Conservation (phyloP, 2,113 vertebrate species). For the Nibea coibor region DNA sequence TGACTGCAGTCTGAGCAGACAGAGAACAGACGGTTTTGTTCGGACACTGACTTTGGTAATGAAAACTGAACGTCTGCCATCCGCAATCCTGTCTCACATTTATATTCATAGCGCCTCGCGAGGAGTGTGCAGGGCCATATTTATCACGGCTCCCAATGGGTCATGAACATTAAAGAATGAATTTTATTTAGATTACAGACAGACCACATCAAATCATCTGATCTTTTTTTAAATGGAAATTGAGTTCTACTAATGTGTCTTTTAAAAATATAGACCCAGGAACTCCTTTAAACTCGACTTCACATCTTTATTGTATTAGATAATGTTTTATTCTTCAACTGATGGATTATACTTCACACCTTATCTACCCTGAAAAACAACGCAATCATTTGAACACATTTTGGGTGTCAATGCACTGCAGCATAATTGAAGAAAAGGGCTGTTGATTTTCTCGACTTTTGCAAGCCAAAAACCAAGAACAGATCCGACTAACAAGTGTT, state of each 20-base stretch:
- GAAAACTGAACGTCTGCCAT: background rate
- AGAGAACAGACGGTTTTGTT: conserved; percentile 16
- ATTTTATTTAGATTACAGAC: background rate
- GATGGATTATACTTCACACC: background rate
- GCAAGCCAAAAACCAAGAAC: background rate
- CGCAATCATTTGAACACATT: background rate
- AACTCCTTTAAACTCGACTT: background rate
- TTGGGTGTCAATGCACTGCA: background rate
- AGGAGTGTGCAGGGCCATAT: background rate
- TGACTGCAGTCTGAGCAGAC: background rate
- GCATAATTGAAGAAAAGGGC: background rate
- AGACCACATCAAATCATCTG: background rate
- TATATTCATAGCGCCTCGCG: background rate
- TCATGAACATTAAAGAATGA: background rate
- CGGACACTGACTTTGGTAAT: conserved; percentile 2
- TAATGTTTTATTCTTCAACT: conserved; percentile 8
- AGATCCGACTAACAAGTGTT: background rate
- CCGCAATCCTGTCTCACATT: conserved; percentile 4
- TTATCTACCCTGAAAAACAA: background rate
- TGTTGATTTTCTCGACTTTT: background rate
- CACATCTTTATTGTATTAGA: background rate
- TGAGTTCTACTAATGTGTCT: background rate
- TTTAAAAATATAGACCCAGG: background rate
- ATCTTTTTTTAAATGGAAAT: background rate
- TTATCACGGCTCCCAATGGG: background rate